These are phyloP conservation scores for Cynocephalus volans DNA, from an alignment of 2,113 vertebrate species.

Conservation along the genomic window DNA sequence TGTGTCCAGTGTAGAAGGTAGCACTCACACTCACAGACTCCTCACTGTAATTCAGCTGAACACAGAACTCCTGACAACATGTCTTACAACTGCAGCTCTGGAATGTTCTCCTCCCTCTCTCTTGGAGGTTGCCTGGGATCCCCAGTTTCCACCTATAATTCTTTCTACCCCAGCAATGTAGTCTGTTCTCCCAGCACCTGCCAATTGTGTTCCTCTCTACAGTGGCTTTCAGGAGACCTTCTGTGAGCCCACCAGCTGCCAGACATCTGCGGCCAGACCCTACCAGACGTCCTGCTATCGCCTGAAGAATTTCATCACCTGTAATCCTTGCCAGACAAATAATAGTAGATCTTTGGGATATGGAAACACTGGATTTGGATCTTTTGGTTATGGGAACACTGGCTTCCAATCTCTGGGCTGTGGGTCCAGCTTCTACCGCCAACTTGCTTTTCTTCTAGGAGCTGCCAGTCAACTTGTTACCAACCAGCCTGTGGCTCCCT, in stretches of 20 bases:
- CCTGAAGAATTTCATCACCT: neutral
- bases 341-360: neutral
- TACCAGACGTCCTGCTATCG: neutral
- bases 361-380: neutral
- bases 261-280: neutral
- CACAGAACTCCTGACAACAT: conserved; percentile 27
- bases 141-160: neutral
- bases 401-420: neutral
- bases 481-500: neutral
- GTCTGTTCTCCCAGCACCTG: neutral
- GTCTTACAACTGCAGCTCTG: conserved; percentile 25
- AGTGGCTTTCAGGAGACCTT: neutral
- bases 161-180: neutral
- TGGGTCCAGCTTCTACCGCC: neutral
- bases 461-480: neutral
- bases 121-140: neutral
- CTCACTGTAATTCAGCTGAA: neutral
- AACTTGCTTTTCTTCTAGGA: neutral
- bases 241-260: neutral
- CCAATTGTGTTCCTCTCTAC: neutral
- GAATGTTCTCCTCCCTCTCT: conserved; percentile 39
- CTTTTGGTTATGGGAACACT: neutral
- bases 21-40: neutral
- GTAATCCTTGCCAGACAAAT: neutral
- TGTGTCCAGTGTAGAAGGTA: neutral